Evolutionary conservation across 2,113 vertebrate genomes (phyloP), one percentile per base, ranked within the genome.

Genomic region (Phaetusa simplex): DNA sequence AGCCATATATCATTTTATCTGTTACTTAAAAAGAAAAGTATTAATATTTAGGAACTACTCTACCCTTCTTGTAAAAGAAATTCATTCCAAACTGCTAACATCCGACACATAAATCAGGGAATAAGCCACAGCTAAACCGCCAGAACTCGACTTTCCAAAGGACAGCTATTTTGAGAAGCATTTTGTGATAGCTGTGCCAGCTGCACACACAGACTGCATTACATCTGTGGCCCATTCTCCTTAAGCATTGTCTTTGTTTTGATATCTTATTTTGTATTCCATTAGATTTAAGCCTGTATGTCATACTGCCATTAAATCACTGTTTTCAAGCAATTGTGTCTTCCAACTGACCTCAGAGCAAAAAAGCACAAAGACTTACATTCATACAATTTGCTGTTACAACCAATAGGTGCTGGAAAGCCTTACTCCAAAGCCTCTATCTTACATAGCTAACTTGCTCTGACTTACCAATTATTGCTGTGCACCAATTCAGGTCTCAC

Each of bases 181-280:
- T 95, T 93, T 47, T 82, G 74, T 16, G 71, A 76, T n/a, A 80
- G 92, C 79, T 14, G 42, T 82, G 95, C 96, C 97, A 97, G 95
- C 78, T 85, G 96, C 61, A 73, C 95, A 82, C 97, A 80, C 42
- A 86, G 95, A 77, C 97, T 94, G 92, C 61, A 20, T 92, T 78
- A 49, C 96, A 94, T 97, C 88, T 95, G 95, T 86, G 91, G 94
- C 88, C 90, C 42, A 24, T 88, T 90, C 83, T 95, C 91, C 73
- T 56, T 52, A 69, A 96, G 38, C 90, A 17, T 40, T 90, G 81
- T 49, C 95, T 96, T 90, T 92, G 88, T 94, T 92, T 95, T 88
- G 40, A 71, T 92, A 96, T 97, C 88, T 97, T 82, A 43, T 86
- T 88, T 88, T 87, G 86, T 94, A 90, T 94, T 94, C 96, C 96